phyloP scores from a whole-genome alignment of 2,888 invertebrate species.

The Pyrocoelia pectoralis region DNA sequence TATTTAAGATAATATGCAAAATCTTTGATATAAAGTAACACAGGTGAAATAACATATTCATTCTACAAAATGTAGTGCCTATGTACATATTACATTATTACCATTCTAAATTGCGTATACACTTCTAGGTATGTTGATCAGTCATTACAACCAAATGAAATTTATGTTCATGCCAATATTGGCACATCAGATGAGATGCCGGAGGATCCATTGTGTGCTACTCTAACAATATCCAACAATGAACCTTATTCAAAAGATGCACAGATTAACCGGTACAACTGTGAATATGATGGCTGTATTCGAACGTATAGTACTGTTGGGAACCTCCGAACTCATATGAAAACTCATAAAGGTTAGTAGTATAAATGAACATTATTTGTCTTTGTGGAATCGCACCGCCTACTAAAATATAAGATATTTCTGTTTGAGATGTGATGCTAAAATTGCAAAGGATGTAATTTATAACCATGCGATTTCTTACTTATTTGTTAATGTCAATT shows the following conservation, averaged over 20 bases:
- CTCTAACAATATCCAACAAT: slow-evolving; percentile 71
- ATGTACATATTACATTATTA: too few relatives aligned
- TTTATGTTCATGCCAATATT: slow-evolving; percentile 75
- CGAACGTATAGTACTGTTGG: slow-evolving; percentile 93
- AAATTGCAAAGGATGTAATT: too few relatives aligned
- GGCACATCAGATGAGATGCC: slow-evolving; percentile 70
- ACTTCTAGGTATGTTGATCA: slow-evolving; percentile 72
- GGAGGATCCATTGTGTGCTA: slow-evolving; percentile 72
- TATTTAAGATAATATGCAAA: too few relatives aligned
- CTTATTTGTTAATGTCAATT: too few relatives aligned
- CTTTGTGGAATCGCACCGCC: too few relatives aligned
- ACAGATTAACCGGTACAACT: slow-evolving; percentile 75
- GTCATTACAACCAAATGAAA: slow-evolving; percentile 73
- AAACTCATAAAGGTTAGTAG: slow-evolving; percentile 88
- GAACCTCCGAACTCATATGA: slow-evolving; percentile 93
- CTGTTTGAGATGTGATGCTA: too few relatives aligned
- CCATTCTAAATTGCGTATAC: slow-evolving; percentile 6
- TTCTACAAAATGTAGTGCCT: too few relatives aligned
- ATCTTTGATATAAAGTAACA: too few relatives aligned
- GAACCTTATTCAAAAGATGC: slow-evolving; percentile 67
- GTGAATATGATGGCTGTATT: slow-evolving; percentile 88
- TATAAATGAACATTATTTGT: neutral
- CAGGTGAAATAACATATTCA: too few relatives aligned
- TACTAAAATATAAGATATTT: too few relatives aligned
- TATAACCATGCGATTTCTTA: too few relatives aligned